Base-by-base conservation (phyloP, 2,888 invertebrate genomes). In the Megamerina dolium region DNA sequence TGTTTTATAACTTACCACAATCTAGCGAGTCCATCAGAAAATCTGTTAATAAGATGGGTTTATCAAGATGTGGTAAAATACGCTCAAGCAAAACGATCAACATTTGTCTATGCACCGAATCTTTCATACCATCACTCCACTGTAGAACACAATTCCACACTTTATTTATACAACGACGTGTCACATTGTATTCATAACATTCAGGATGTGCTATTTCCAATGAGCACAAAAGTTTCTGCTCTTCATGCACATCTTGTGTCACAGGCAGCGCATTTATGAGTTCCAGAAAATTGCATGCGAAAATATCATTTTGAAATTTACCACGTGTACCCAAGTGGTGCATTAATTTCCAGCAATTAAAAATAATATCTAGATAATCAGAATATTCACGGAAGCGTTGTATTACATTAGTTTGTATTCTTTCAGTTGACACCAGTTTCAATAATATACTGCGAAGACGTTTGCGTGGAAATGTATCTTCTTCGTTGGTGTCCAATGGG, bases 21-120 rank as follows among this genome's bases (percentile, higher is more conserved):
- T 91, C 87, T 52, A 93, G 79, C 2, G 91, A 89, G 60, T 90
- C 85, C 77, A 92, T 88, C 17, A 96, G 77, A 73, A 93, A 93
- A 67, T 95, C 95, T 3, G 92, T 90, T 55, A 94, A 77, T 48
- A 87, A 74, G 41, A 91, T 75, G 9, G 95, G 93, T 58, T 83
- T 83, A 29, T 81, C 78, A 53, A 95, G 76, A 68, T 88, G 79
- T 14, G 84, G 81, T 74, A 95, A 76, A 19, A 93, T 79, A 41
- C 85, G 77, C 66, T 93, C 91, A 38, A 93, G 78, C 10, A 96
- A 74, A 41, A 88, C 78, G 49, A 90, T 75, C 31, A 95, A 74
- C 41, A 92, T 77, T 55, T 86, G 83, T 43, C 86, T 85, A 61
- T 90, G 89, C 3, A 80, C 78, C 31, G 77, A 72, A n/a, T 71